These are phyloP conservation scores for Harmothoe impar DNA, from an alignment of 2,888 invertebrate genomes.

Conservation along the genomic window DNA sequence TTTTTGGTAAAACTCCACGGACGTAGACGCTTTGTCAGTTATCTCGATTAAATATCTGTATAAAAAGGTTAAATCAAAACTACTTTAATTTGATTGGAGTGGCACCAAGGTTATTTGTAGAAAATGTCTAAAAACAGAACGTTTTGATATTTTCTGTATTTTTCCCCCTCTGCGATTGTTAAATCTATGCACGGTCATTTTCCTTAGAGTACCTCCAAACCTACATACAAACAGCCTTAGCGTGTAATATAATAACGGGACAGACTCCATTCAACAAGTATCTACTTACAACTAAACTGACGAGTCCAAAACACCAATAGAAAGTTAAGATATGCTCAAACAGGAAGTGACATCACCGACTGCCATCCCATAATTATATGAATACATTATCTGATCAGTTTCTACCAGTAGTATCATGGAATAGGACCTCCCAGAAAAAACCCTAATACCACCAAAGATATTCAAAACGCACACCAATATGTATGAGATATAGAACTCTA, in stretches of 20 bases:
- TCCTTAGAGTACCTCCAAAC: constrained; percentile 29
- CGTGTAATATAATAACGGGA: constrained; percentile 7
- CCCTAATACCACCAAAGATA: constrained; percentile 55
- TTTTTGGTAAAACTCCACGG: constrained; percentile 15
- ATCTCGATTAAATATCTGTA: background rate
- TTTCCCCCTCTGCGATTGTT: background rate
- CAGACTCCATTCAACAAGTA: constrained; percentile 49
- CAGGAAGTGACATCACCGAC: constrained; percentile 30
- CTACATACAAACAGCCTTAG: constrained; percentile 23
- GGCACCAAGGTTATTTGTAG: background rate
- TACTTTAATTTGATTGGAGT: constrained; percentile 18
- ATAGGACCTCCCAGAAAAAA: constrained; percentile 23
- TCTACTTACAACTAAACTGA: constrained; percentile 30
- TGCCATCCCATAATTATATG: constrained; percentile 43
- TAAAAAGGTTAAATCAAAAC: background rate
- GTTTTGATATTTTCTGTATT: background rate
- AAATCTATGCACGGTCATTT: background rate
- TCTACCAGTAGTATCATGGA: constrained; percentile 47
- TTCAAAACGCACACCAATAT: constrained; percentile 56
- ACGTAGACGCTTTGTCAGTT: background rate
- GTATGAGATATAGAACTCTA: constrained; percentile 61
- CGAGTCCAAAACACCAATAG: constrained; percentile 41
- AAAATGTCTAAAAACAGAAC: background rate
- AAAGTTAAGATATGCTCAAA: constrained; percentile 59
- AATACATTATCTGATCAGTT: constrained; percentile 40